Conservation (phyloP, 1,140 invertebrate genomes). For the Psilanteris sp. region DNA sequence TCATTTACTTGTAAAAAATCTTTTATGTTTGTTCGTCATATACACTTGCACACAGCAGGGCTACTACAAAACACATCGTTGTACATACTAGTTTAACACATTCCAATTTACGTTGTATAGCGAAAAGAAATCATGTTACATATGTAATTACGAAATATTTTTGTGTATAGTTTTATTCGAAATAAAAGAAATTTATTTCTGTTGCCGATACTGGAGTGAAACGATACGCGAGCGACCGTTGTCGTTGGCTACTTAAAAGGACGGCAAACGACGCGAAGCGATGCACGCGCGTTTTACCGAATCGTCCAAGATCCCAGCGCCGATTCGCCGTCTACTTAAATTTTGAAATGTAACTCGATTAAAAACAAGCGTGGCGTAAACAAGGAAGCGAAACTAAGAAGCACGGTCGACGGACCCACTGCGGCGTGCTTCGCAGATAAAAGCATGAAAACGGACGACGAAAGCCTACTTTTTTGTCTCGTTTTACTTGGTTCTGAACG, state of each 20-base stretch:
- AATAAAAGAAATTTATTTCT: conserved; percentile 77
- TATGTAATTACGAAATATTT: conserved; percentile 79
- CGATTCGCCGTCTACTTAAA: conserved; percentile 49
- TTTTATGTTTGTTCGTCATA: conserved; percentile 31
- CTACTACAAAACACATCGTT: conserved; percentile 73
- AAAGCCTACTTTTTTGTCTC: conserved; percentile 14
- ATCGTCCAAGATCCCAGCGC: neutral
- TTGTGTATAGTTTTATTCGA: conserved; percentile 79
- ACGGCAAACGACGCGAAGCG: neutral
- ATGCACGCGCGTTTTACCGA: neutral
- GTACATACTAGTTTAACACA: conserved; percentile 80
- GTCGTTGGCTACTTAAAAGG: conserved; percentile 72
- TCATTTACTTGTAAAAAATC: conserved; percentile 9
- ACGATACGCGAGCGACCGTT: conserved; percentile 65
- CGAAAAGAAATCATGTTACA: conserved; percentile 74
- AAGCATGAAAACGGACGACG: neutral
- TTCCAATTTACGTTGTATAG: conserved; percentile 79
- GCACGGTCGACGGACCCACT: too few relatives aligned
- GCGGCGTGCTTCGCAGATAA: neutral
- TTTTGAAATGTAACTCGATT: conserved; percentile 36
- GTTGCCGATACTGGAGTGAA: conserved; percentile 74
- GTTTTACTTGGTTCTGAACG: conserved; percentile 17
- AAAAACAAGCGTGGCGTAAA: conserved; percentile 7
- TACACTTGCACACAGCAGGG: conserved; percentile 77
- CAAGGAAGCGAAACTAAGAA: neutral